Conservation (phyloP, 2,888 invertebrate genomes). For the Syrista parreyssii region DNA sequence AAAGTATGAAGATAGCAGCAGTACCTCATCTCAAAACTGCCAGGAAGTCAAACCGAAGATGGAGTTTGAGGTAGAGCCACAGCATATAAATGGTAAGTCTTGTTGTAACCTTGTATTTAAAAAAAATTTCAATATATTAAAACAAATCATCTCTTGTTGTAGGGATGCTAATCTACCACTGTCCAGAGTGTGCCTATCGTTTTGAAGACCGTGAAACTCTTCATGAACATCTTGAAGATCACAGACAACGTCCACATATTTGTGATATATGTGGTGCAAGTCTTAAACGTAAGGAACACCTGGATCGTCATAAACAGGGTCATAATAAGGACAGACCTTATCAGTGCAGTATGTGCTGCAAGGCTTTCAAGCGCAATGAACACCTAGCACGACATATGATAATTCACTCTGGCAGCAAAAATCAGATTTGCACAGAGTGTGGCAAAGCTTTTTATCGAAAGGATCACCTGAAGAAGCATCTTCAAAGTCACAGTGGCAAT, state of each 20-base stretch:
- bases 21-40: conserved; percentile 48
- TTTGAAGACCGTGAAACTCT: conserved; percentile 58
- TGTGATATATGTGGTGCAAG: conserved; percentile 84
- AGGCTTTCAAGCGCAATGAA: conserved; percentile 85
- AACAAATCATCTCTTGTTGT: background rate
- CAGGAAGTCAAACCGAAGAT: conserved; percentile 50
- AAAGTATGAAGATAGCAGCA: conserved; percentile 53
- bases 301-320: conserved; percentile 82
- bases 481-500: conserved; percentile 80
- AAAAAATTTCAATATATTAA: background rate
- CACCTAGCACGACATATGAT: conserved; percentile 86
- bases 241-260: conserved; percentile 81
- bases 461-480: conserved; percentile 84
- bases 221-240: conserved; percentile 79
- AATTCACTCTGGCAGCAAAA: conserved; percentile 87
- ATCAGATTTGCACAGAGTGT: conserved; percentile 81
- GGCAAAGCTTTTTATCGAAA: conserved; percentile 84
- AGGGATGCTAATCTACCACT: conserved; percentile 60
- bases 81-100: conserved; percentile 56
- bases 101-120: background rate
- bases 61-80: conserved; percentile 58
- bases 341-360: conserved; percentile 81
- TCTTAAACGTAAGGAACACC: conserved; percentile 81
- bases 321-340: conserved; percentile 86
- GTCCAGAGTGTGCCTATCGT: conserved; percentile 60